These are phyloP conservation scores for Telmatochromis sp. DNA, from an alignment of 2,113 vertebrate genomes.

Conservation along the genomic window DNA sequence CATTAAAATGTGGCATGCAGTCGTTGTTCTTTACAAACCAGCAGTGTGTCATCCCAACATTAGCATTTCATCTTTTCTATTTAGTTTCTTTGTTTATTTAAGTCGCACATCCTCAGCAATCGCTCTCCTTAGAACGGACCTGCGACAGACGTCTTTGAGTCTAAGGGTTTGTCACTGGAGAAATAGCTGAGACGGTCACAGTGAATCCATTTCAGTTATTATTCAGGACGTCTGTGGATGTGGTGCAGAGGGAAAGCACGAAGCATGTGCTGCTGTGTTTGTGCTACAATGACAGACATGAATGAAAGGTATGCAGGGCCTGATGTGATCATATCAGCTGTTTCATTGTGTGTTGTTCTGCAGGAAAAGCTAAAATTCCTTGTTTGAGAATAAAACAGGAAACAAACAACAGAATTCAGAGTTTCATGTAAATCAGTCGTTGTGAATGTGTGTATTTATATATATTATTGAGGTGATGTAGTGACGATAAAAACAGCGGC, in stretches of 20 bases:
- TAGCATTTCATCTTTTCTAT: background rate
- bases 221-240: background rate
- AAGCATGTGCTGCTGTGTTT: background rate
- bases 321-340: background rate
- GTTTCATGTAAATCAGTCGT: background rate
- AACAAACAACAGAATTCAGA: background rate
- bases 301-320: background rate
- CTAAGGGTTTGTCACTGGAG: background rate
- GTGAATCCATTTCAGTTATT: background rate
- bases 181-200: background rate
- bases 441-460: background rate
- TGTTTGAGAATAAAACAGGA: background rate
- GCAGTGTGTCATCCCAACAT: background rate
- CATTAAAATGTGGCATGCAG: background rate
- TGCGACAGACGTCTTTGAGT: background rate
- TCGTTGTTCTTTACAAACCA: background rate
- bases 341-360: background rate
- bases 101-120: background rate
- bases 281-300: background rate
- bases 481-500: background rate
- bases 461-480: background rate
- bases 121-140: accelerated
- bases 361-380: background rate
- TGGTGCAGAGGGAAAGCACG: accelerated
- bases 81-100: background rate